A percentile compares a stretch with the other conserved stretches of the same genome.
phyloP scores from a whole-genome alignment of 2,797 vertebrate species.

The Crypturellus tataupa region DNA sequence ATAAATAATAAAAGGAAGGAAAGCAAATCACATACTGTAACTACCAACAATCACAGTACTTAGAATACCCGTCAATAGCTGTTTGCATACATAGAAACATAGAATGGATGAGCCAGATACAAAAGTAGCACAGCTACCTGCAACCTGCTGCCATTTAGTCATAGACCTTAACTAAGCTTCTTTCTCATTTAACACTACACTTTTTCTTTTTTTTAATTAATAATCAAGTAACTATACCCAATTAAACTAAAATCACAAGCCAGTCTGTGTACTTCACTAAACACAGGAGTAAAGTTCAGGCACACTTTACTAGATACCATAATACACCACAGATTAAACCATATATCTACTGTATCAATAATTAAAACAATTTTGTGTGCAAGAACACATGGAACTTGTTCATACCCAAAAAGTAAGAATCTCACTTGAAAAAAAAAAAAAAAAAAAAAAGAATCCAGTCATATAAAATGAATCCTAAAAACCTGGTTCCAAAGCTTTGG shows the following conservation, averaged over 20 bases:
- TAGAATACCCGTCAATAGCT: neutral
- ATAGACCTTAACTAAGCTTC: neutral
- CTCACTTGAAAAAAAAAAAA: neutral
- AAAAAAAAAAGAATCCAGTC: neutral
- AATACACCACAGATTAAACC: neutral
- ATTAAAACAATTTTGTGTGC: neutral
- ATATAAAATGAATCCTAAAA: neutral
- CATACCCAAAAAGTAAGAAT: neutral
- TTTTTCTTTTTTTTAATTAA: no score
- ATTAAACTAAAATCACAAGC: neutral
- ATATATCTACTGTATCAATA: neutral
- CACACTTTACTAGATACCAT: neutral
- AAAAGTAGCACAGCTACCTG: neutral
- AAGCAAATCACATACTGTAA: neutral
- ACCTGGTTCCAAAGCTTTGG: neutral
- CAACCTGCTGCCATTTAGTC: neutral
- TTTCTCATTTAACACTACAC: neutral
- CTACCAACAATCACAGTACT: neutral
- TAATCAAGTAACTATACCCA: neutral
- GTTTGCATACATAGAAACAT: neutral
- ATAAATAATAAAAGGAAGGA: neutral
- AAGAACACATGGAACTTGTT: neutral
- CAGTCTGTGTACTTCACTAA: neutral
- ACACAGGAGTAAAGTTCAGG: rapidly evolving
- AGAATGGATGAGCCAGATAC: rapidly evolving